Base-by-base conservation (phyloP, 2,113 vertebrate species). In the Nesoenas mayeri region DNA sequence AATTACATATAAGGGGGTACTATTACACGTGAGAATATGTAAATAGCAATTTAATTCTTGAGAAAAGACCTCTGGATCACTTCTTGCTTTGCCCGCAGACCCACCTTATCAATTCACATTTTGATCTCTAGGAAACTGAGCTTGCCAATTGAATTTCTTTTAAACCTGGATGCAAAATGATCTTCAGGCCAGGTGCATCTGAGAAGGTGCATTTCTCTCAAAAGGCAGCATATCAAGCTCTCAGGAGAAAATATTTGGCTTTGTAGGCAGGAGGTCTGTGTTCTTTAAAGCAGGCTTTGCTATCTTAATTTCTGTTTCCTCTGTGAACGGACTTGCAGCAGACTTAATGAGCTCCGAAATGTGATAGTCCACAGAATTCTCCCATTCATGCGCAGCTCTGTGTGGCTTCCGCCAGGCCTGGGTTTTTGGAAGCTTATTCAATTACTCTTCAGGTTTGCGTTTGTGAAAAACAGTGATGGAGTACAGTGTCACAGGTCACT, bases 391-490 rank as follows among this genome's bases (percentile, higher is more conserved):
- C 48, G 77, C 74, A 16, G 89, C 82, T 81, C 89, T 21, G 26
- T 40, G 85, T 31, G 72, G 66, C 71, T 96, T 85, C 93, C 31
- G 25, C 95, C 86, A 57, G 94, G 89, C 96, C 95, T 31, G 70
- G 85, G 73, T 21, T 87, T 79, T 93, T 61, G 92, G 91, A 85
- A 91, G 83, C 83, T 89, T 54, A 94, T 97, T 96, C 96, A 95
- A 96, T 96, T 85, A 61, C 80, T 60, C 67, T 62, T 94, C 88
- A 89, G 81, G 28, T 91, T 87, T 74, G 38, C 67, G 10, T 15
- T 53, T n/a, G 86, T 72, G 86, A 60, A 28, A 85, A 92, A 50
- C 80, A 44, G 9, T 64, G 88, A 79, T 82, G 86, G 90, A 96
- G 86, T 24, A 14, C 28, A 51, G 93, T 96, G 74, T 91, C 91